Base-by-base conservation (phyloP, 2,113 vertebrate genomes). In the Sinosuthora webbiana region DNA sequence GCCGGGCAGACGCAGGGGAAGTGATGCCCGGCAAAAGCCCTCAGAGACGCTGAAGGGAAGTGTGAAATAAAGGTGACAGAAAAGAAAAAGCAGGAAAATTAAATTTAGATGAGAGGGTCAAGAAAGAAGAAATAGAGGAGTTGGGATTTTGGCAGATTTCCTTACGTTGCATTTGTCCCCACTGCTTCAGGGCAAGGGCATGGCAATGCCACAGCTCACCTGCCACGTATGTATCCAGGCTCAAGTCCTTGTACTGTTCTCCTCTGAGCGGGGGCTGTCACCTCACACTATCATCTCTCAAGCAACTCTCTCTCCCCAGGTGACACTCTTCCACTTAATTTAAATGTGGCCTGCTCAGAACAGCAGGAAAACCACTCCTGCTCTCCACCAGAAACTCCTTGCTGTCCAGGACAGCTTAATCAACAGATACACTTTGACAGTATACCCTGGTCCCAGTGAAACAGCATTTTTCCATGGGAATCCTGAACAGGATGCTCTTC, bases 1-100 rank as follows among this genome's bases (percentile, higher is more conserved):
- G 47, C 27, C 35, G 0, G 0, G 39, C 39, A 88, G 79, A 86
- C 0, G 0, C n/a, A 39, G 30, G 15, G 37, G 69, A 87, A 89
- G 13, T 10, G n/a, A 42, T 42, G 6, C 7, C 0, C 0, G 74
- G 75, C 71, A 89, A 87, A 82, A 87, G 64, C 56, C 42, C 10
- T 71, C 49, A 2, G 6, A 77, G 59, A 11, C 28, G 50, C 11
- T 30, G 64, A 56, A 93, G 62, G 28, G 19, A 77, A 94, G 41
- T 1, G 16, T 9, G n/a, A 13, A 76, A 13, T 39, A 67, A 87
- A 83, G 22, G 27, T 30, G 30, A 49, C 68, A 77, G 62, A 74
- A 93, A 50, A 84, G 13, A 87, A 53, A 60, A 89, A n/a, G 24
- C 53, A 60, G 49, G 50, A 75, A 67, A 68, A 74, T 30, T 55